Evolutionary conservation across 2,888 invertebrate genomes (phyloP).

Genomic region (Drosophila quinaria): DNA sequence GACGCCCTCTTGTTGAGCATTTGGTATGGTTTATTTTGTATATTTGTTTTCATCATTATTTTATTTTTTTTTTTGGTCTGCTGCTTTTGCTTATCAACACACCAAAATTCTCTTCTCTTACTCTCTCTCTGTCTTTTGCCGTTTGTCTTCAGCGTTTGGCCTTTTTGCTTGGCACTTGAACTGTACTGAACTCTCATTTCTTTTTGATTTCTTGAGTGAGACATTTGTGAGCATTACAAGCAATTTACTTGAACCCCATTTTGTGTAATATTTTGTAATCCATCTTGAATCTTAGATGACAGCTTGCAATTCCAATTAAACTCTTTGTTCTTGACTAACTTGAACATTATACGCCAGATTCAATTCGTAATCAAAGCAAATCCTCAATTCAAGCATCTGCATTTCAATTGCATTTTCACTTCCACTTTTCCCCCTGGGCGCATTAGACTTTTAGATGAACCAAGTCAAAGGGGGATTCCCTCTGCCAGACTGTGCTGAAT

Average conservation of each 20-base stretch:
- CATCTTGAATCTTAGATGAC: not conserved
- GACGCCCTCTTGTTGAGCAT: constrained; percentile 58
- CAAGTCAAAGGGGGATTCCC: constrained; percentile 42
- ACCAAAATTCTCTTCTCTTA: not conserved
- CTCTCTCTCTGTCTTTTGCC: not conserved
- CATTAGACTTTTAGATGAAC: constrained; percentile 67
- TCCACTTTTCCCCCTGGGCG: constrained; percentile 24
- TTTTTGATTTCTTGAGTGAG: constrained; percentile 50
- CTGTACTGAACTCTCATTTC: constrained; percentile 30
- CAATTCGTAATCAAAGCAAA: constrained; percentile 42
- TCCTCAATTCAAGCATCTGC: constrained; percentile 42
- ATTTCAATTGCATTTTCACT: constrained; percentile 39
- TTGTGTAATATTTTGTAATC: constrained; percentile 3
- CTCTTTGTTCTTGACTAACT: not conserved
- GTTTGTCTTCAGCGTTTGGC: constrained; percentile 12
- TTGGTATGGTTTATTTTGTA: constrained; percentile 21
- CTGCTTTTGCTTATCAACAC: constrained; percentile 52
- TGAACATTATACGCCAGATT: constrained; percentile 18
- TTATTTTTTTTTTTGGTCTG: constrained; percentile 27
- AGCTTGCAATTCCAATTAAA: constrained; percentile 1
- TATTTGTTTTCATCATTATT: constrained; percentile 30
- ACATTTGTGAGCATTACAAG: constrained; percentile 48
- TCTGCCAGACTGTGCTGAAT: constrained; percentile 49
- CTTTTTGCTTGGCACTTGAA: constrained; percentile 37
- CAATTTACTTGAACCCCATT: constrained; percentile 30